Evolutionary conservation across 2,888 invertebrate species (phyloP).

Genomic region (Chymomyza procnemis): DNA sequence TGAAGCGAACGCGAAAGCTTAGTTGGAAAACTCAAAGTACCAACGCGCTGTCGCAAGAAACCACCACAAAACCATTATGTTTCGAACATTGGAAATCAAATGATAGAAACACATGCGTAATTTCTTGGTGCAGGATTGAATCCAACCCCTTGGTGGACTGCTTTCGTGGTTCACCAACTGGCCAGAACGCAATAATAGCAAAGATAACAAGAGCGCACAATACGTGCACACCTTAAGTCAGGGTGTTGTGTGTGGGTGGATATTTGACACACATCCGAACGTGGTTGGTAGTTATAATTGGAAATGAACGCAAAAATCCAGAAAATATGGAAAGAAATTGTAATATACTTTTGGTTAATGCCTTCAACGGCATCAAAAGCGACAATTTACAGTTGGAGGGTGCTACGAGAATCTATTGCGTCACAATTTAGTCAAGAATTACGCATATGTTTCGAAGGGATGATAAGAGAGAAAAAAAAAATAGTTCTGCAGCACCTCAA

Average conservation of each 20-base stretch:
- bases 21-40: slow-evolving; percentile 41
- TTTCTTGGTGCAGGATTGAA: slow-evolving; percentile 1
- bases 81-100: not conserved
- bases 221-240: not conserved
- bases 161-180: slow-evolving; percentile 36
- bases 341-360: too few species aligned
- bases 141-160: not conserved
- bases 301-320: slow-evolving; percentile 49
- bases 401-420: too few species aligned
- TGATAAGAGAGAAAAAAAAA: too few species aligned
- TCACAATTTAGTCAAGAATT: too few species aligned
- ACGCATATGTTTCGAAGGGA: too few species aligned
- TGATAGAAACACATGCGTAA: not conserved
- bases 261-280: slow-evolving; percentile 59
- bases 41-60: slow-evolving; percentile 21
- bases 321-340: not conserved
- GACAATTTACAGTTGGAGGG: too few species aligned
- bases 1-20: slow-evolving; percentile 39
- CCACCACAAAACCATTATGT: slow-evolving; percentile 13
- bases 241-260: slow-evolving; percentile 14
- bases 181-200: slow-evolving; percentile 25
- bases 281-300: slow-evolving; percentile 50
- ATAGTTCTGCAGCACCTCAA: too few species aligned
- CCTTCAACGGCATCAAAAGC: too few species aligned
- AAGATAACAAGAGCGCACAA: slow-evolving; percentile 9